Base-by-base conservation (phyloP, 2,113 vertebrate genomes). In the Piprites chloris region DNA sequence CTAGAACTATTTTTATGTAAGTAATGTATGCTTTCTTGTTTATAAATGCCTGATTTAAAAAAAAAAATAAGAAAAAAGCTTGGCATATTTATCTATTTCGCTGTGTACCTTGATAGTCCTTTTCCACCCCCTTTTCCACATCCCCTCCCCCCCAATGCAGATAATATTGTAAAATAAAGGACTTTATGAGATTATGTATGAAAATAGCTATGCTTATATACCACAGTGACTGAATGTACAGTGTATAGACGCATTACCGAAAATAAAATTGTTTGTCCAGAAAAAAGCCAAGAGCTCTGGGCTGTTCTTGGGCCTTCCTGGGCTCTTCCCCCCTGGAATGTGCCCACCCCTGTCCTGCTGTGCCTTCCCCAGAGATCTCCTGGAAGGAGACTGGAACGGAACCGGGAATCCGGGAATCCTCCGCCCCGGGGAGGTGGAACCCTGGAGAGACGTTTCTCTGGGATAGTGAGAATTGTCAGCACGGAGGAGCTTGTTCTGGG, bases 1-100 rank as follows among this genome's bases (percentile, higher is more conserved):
- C 98, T 98, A 99, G 97, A 98, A 98, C 98, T 99, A 99, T 99
- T 99, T 99, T 99, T 99, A 98, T 99, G 98, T 99, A 98, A 98
- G 99, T 98, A 99, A 99, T 98, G 98, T 98, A 98, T 98, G 98
- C 98, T 98, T 99, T 98, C 98, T 97, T 98, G 98, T 99, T 99
- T 99, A 99, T 99, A 98, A 99, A 99, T 98, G 98, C 98, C 98
- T 98, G 98, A 98, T 98, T 99, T 98, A 98, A 98, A 98, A 98
- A 97, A 94, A 94, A 97, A 97, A 97, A 93, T 69, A 97, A 97
- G 97, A 98, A 98, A 98, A 98, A 98, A 97, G 98, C 98, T 98
- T 98, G 98, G 98, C 98, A 98, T 98, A 98, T 98, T 98, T 98
- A 98, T 99, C 98, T 98, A 97, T 98, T 98, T 98, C 96, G 81